These are phyloP conservation scores for Anseranas semipalmata DNA, from an alignment of 2,113 vertebrate species.

Conservation along the genomic window DNA sequence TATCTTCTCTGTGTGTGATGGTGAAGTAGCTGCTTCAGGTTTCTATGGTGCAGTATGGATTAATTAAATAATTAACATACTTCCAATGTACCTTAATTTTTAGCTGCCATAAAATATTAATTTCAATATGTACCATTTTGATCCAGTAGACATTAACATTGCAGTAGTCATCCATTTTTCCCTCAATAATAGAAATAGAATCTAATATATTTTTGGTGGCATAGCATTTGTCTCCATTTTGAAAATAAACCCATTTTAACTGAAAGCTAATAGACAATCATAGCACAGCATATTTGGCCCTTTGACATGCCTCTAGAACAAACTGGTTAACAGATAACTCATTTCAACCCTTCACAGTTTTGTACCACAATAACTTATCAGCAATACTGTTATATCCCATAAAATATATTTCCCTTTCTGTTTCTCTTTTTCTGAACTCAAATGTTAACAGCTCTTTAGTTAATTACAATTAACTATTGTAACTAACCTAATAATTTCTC, in stretches of 20 bases:
- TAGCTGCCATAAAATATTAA: background rate
- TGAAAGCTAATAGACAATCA: background rate
- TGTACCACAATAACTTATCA: background rate
- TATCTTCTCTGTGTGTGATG: no score
- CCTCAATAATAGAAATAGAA: background rate
- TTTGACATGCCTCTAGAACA: background rate
- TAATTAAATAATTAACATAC: fast-evolving
- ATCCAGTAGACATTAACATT: background rate
- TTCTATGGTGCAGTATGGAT: background rate
- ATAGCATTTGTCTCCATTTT: background rate
- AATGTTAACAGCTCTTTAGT: background rate
- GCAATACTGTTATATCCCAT: background rate
- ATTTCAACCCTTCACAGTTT: background rate
- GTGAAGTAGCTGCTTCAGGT: background rate
- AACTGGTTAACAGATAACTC: background rate
- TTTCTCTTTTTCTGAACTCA: background rate
- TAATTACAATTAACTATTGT: background rate
- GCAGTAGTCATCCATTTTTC: background rate
- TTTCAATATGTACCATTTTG: background rate
- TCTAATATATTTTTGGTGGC: background rate
- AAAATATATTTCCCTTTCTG: background rate
- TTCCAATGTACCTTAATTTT: background rate
- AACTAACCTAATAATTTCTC: conserved; percentile 4
- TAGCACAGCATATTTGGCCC: background rate
- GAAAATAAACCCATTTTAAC: background rate